Conservation (phyloP, 2,888 invertebrate genomes). For the Harpalus rufipes region DNA sequence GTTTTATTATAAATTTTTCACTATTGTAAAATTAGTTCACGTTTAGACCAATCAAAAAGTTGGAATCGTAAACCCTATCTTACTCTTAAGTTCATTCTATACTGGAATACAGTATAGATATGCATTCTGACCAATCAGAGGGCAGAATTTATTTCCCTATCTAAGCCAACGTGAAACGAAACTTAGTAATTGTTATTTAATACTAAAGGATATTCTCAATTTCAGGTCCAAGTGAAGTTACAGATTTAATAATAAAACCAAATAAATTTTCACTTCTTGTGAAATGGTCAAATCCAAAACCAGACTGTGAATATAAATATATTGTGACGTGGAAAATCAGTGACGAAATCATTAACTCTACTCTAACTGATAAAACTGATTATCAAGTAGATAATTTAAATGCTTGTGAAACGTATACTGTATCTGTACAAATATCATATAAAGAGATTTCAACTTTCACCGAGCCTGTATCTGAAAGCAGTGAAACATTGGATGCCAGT, state of each 20-base stretch:
- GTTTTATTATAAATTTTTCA: too few species aligned
- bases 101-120: too few species aligned
- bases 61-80: too few species aligned
- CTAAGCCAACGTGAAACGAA: too few species aligned
- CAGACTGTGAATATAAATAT: neutral
- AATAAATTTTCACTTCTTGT: neutral
- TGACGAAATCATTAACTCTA: neutral
- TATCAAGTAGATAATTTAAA: conserved; percentile 60
- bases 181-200: neutral
- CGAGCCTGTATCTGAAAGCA: neutral
- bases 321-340: conserved; percentile 3
- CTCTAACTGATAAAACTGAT: neutral
- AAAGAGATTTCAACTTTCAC: neutral
- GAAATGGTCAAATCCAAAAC: neutral
- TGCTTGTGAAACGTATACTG: conserved; percentile 66
- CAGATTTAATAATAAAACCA: neutral
- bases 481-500: neutral
- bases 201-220: neutral
- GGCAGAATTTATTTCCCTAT: too few species aligned
- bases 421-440: conserved; percentile 61
- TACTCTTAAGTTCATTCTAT: too few species aligned
- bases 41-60: too few species aligned
- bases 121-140: too few species aligned
- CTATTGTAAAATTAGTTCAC: too few species aligned
- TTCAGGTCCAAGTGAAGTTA: neutral